Conservation (phyloP, 1,140 invertebrate species). For the Brachionus asplanchnoidis region DNA sequence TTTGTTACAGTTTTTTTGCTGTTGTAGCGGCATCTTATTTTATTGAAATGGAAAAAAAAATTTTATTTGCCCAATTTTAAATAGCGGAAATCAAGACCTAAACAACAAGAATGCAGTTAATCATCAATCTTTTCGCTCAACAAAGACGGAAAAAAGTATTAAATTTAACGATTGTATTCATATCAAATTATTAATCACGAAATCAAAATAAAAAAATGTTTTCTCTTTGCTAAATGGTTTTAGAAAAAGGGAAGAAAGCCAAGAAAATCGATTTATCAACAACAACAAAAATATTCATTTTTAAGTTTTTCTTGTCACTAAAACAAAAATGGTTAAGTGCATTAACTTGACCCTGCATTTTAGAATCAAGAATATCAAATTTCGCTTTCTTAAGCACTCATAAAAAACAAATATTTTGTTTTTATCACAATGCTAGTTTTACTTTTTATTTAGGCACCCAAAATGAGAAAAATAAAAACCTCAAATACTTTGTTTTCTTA, state of each 20-base stretch:
- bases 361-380: background rate
- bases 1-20: background rate
- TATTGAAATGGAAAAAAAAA: background rate
- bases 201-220: background rate
- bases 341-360: background rate
- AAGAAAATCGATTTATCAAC: constrained; percentile 14
- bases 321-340: background rate
- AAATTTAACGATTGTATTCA: background rate
- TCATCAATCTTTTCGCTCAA: background rate
- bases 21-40: background rate
- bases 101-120: background rate
- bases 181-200: background rate
- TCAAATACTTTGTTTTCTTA: background rate
- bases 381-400: background rate
- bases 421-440: background rate
- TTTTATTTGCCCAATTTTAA: background rate
- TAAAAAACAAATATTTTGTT: background rate
- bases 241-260: background rate
- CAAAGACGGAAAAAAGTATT: background rate
- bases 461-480: background rate
- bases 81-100: background rate
- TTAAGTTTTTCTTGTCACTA: background rate
- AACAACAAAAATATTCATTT: background rate
- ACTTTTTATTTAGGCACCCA: background rate
- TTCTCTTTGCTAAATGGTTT: background rate